Percentiles rank a stretch among this genome's conserved stretches.
These are phyloP conservation scores for Lottia gigantea DNA, from an alignment of 2,888 invertebrate species.

Conservation along the genomic window DNA sequence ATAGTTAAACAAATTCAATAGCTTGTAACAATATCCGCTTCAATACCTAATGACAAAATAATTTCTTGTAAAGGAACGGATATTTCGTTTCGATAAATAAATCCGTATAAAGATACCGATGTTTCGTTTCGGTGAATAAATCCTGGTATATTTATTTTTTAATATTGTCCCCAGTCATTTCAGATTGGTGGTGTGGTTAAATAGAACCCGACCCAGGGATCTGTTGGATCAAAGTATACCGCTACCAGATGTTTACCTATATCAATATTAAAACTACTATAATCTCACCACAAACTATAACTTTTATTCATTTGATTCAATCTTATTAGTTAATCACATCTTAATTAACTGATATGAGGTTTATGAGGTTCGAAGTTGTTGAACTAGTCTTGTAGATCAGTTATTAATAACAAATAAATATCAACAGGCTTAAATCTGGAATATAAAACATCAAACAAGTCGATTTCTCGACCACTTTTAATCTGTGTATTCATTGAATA, in stretches of 20 bases:
- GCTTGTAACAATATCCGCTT: not conserved
- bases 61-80: slow-evolving; percentile 2
- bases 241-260: slow-evolving; percentile 6
- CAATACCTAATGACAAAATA: not conserved
- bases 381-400: not conserved
- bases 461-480: no score
- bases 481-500: no score
- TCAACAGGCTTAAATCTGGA: not conserved
- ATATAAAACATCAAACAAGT: slow-evolving; percentile 5
- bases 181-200: no score
- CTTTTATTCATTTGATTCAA: not conserved
- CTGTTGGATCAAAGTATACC: not conserved
- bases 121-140: slow-evolving; percentile 11
- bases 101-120: slow-evolving; percentile 6
- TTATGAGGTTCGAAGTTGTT: not conserved
- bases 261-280: not conserved
- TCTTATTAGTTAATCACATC: slow-evolving; percentile 8
- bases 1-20: not conserved
- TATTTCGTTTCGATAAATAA: slow-evolving; percentile 8
- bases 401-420: slow-evolving; percentile 1
- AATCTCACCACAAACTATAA: not conserved
- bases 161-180: not conserved
- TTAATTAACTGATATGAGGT: slow-evolving; percentile 5
- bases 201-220: no score
- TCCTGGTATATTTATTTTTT: not conserved